A percentile compares a stretch with the other conserved stretches of the same genome.
phyloP scores from a whole-genome alignment of 2,113 vertebrate genomes.

The Chlorocebus sabaeus region DNA sequence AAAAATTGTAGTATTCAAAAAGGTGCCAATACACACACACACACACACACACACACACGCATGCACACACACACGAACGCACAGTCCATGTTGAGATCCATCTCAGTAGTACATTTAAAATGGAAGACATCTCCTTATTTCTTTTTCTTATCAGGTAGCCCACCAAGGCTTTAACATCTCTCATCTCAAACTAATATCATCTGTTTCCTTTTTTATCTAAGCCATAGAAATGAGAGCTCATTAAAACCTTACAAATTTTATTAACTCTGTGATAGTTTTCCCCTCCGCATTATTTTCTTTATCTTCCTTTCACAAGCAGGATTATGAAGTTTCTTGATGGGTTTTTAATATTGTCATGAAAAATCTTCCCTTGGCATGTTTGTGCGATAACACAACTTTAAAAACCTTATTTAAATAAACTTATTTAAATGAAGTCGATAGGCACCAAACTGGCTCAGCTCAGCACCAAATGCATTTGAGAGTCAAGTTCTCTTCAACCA shows the following conservation, averaged over 20 bases:
- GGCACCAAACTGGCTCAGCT: not conserved
- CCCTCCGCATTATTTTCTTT: not conserved
- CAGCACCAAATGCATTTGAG: not conserved
- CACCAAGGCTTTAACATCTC: not conserved
- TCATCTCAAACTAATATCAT: not conserved
- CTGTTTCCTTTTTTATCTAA: not conserved
- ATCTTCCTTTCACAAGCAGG: constrained; percentile 18
- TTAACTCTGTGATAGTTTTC: not conserved
- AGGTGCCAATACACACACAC: not conserved
- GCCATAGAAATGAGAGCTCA: not conserved
- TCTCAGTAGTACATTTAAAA: not conserved
- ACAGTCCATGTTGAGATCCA: not conserved
- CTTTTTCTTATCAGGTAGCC: not conserved
- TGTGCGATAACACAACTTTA: not conserved
- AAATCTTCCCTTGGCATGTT: not conserved
- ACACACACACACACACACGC: not conserved
- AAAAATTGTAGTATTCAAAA: not conserved
- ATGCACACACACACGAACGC: too few species aligned
- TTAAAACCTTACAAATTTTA: constrained; percentile 47
- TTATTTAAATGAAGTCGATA: not conserved
- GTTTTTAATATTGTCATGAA: constrained; percentile 36
- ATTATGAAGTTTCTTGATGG: not conserved
- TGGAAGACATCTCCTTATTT: not conserved
- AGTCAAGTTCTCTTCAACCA: not conserved
- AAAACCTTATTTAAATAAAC: constrained; percentile 25